Conservation (phyloP, 2,797 vertebrate genomes). For the Pristis pectinata region DNA sequence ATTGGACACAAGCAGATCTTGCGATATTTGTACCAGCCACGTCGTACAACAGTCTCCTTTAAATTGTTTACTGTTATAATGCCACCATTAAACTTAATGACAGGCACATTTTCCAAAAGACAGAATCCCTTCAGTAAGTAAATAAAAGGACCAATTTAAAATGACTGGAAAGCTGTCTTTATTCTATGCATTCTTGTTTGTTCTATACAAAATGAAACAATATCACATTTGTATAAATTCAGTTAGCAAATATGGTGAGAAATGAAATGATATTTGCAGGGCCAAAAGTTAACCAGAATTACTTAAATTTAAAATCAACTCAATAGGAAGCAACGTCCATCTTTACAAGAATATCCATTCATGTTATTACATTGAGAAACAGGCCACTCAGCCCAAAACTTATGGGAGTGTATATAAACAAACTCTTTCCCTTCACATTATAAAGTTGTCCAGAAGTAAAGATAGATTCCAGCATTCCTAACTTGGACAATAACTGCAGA, state of each 20-base stretch:
- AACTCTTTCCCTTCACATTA: no score
- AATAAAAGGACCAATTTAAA: neutral
- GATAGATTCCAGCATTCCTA: no score
- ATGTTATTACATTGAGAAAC: neutral
- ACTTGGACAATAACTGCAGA: no score
- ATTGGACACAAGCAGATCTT: neutral
- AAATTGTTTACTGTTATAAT: conserved; percentile 26
- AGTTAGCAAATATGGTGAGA: neutral
- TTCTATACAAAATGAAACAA: neutral
- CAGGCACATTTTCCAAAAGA: neutral
- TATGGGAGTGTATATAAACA: neutral
- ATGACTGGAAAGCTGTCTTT: neutral
- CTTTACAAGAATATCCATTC: neutral
- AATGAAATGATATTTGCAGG: neutral
- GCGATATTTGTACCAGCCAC: conserved; percentile 26
- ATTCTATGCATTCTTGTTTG: neutral
- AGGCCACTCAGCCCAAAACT: neutral
- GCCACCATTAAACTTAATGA: conserved; percentile 11
- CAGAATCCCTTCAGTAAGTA: conserved; percentile 19
- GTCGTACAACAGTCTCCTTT: neutral
- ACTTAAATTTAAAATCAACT: neutral
- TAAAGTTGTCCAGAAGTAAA: no score
- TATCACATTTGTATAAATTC: neutral
- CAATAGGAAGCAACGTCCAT: neutral
- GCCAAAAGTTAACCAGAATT: neutral